Conservation (phyloP, 2,888 invertebrate genomes). For the Pelosia muscerda region DNA sequence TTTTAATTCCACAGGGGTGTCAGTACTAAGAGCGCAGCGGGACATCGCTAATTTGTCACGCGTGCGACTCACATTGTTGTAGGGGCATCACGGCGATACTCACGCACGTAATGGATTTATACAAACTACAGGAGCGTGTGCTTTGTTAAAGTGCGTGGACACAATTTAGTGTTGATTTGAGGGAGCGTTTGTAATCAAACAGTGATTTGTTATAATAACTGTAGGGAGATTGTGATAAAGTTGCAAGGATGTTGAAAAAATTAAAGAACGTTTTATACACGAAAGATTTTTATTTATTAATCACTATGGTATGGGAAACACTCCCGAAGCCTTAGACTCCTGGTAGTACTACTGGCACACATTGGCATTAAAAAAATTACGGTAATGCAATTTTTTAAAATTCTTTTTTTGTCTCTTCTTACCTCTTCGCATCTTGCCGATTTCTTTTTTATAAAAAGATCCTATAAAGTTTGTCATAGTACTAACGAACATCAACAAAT, state of each 20-base stretch:
- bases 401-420: no score
- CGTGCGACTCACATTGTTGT: slow-evolving; percentile 54
- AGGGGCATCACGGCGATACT: slow-evolving; percentile 9
- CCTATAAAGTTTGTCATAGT: no score
- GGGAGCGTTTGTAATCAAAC: background rate
- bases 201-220: background rate
- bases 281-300: no score
- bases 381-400: no score
- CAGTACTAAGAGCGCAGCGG: slow-evolving; percentile 63
- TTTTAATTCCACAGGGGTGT: slow-evolving; percentile 48
- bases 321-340: no score
- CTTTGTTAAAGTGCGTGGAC: slow-evolving; percentile 18
- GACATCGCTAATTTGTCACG: slow-evolving; percentile 70
- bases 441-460: no score
- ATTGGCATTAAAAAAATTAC: no score
- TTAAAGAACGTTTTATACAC: background rate
- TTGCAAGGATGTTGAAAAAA: background rate
- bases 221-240: background rate
- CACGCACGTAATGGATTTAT: slow-evolving; percentile 22
- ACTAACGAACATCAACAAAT: no score
- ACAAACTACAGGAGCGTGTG: slow-evolving; percentile 25
- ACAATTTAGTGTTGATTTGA: slow-evolving; percentile 16
- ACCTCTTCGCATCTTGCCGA: no score
- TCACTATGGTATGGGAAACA: no score
- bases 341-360: no score